Conservation (phyloP, 1,140 invertebrate species). For the Idris sp. region DNA sequence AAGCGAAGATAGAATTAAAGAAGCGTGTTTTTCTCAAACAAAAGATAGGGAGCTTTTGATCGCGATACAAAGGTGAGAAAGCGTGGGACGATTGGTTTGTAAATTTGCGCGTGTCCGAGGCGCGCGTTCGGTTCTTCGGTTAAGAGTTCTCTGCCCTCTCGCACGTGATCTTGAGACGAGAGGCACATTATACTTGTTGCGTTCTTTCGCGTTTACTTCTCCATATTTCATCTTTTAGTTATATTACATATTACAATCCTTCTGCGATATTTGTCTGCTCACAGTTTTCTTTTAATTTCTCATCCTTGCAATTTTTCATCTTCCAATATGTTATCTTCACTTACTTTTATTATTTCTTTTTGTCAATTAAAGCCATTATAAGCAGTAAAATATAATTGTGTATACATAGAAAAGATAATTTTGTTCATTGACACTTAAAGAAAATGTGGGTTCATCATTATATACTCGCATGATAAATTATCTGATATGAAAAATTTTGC, state of each 20-base stretch:
- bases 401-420: no score
- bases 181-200: slow-evolving; percentile 51
- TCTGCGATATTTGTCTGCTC: slow-evolving; percentile 31
- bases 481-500: no score
- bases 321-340: no score
- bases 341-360: no score
- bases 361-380: no score
- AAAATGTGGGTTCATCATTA: no score
- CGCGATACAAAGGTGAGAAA: slow-evolving; percentile 61
- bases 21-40: slow-evolving; percentile 44
- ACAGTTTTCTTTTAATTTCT: slow-evolving; percentile 15
- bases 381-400: no score
- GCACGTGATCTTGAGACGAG: slow-evolving; percentile 41
- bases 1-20: slow-evolving; percentile 41
- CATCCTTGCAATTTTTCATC: no score
- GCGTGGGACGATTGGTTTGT: slow-evolving; percentile 61
- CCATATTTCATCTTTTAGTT: slow-evolving; percentile 39
- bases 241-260: slow-evolving; percentile 28
- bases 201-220: slow-evolving; percentile 39
- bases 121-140: slow-evolving; percentile 37
- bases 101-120: slow-evolving; percentile 58
- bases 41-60: slow-evolving; percentile 55
- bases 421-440: no score
- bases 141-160: slow-evolving; percentile 57
- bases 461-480: no score